Base-by-base conservation (phyloP, 2,888 invertebrate genomes). In the Pteria penguin region DNA sequence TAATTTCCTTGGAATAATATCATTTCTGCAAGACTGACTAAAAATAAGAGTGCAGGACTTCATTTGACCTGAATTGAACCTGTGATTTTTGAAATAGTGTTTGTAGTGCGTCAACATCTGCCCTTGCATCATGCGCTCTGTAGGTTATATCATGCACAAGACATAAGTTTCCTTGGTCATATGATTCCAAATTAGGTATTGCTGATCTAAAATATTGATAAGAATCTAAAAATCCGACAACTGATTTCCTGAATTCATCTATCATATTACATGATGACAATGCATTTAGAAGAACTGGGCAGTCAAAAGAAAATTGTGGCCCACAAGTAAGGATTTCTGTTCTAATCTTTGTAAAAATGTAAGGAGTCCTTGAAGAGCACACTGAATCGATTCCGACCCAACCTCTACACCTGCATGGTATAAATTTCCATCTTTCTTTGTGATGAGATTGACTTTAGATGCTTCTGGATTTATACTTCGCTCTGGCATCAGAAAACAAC, bases 251-350 rank as follows among this genome's bases (percentile, higher is more conserved):
- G 45, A 36, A 36, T 14, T 36, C 45, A 36, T 36, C 45, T 11
- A 36, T 36, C 45, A 36, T 5, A 36, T 14, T 14, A 36, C 63
- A 63, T 1, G 24, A 33, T 8, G 26, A 11, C n/a, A 72, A 29
- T n/a, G 72, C 72, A 63, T 72, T 52, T n/a, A 63, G 24, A 14
- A 72, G 62, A 33, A 72, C 18, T 8, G 55, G 63, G 55, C 36
- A 72, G 27, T 72, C 72, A 65, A 63, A 72, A 52, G 18, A 32
- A 72, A 32, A 52, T 63, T 72, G 52, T 72, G 72, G 27, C 72
- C 72, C 26, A 63, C 57, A 11, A 72, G 57, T 14, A 72, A 26
- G 18, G 55, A 2, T 32, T 52, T 62, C n/a, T 57, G 55, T 4
- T 61, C 52, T 18, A 61, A 31, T 14, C 29, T 62, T 55, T 55